These are phyloP conservation scores for Coryphaenoides rupestris DNA, from an alignment of 2,113 vertebrate genomes.

Conservation along the genomic window DNA sequence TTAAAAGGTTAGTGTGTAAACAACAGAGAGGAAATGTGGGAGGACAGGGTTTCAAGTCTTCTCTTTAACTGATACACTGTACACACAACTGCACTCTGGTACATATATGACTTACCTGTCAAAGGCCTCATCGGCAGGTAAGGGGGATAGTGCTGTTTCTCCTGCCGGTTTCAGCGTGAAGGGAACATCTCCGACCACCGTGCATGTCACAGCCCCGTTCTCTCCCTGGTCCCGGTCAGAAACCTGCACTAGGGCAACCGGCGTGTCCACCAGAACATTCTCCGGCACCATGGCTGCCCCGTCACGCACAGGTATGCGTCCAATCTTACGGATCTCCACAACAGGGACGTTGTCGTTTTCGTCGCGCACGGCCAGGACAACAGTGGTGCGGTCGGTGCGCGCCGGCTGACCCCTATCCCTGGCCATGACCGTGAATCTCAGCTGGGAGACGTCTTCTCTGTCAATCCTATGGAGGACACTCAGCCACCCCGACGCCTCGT, in stretches of 20 bases:
- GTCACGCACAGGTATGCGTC: constrained; percentile 86
- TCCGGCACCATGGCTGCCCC: constrained; percentile 89
- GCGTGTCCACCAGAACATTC: constrained; percentile 92
- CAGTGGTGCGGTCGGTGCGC: constrained; percentile 87
- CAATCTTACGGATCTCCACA: constrained; percentile 94
- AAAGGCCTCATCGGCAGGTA: constrained; percentile 77
- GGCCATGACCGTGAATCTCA: constrained; percentile 88
- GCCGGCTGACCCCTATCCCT: constrained; percentile 91
- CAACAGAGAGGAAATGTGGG: no score
- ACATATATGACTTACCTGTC: constrained; percentile 72
- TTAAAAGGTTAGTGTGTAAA: not conserved
- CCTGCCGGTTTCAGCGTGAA: constrained; percentile 93
- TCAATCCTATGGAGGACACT: constrained; percentile 92
- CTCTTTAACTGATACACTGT: not conserved
- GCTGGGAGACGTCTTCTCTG: constrained; percentile 89
- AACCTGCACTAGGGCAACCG: constrained; percentile 91
- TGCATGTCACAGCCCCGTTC: constrained; percentile 94
- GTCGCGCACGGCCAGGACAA: constrained; percentile 87
- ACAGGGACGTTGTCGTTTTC: constrained; percentile 94
- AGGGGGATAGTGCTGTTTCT: constrained; percentile 70
- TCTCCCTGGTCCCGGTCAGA: constrained; percentile 93
- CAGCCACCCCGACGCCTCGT: constrained; percentile 90
- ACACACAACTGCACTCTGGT: not conserved
- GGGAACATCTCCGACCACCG: constrained; percentile 91
- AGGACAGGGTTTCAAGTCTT: no score